These are phyloP conservation scores for Ellobius talpinus DNA, from an alignment of 2,113 vertebrate genomes.

Conservation along the genomic window DNA sequence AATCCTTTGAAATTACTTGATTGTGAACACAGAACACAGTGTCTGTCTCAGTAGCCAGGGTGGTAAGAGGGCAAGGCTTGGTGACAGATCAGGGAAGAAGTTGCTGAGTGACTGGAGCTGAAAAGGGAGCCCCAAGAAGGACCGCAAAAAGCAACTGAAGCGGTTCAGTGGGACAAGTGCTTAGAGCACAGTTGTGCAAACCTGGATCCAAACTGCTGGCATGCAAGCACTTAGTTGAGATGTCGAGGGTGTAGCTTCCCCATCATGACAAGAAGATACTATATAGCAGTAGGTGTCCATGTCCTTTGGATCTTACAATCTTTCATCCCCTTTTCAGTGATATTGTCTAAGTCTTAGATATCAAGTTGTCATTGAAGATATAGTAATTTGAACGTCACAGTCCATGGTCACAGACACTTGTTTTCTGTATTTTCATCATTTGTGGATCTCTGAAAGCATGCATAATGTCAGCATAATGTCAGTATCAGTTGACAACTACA, in stretches of 20 bases:
- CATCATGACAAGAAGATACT: background rate
- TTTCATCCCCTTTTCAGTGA: background rate
- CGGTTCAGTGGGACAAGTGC: background rate
- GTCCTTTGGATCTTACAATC: background rate
- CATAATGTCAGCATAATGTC: background rate
- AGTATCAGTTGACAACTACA: too few relatives aligned
- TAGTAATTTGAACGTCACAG: background rate
- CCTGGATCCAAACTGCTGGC: background rate
- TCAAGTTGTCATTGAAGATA: background rate
- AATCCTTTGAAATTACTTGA: background rate
- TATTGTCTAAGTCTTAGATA: background rate
- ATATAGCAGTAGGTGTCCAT: too few relatives aligned
- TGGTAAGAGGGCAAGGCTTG: background rate
- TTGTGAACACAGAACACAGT: background rate
- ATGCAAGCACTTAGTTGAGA: too few relatives aligned
- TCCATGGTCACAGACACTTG: background rate
- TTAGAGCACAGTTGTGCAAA: background rate
- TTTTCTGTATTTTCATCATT: background rate
- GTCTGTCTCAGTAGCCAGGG: background rate
- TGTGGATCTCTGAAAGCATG: background rate
- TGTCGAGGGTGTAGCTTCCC: background rate
- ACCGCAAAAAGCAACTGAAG: conserved; percentile 30
- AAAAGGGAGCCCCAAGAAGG: background rate
- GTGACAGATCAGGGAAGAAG: conserved; percentile 33
- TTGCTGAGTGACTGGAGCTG: background rate